Percentiles rank a stretch among this genome's conserved stretches.
Conservation (phyloP, 1,140 invertebrate species). For the Drosophila lini region DNA sequence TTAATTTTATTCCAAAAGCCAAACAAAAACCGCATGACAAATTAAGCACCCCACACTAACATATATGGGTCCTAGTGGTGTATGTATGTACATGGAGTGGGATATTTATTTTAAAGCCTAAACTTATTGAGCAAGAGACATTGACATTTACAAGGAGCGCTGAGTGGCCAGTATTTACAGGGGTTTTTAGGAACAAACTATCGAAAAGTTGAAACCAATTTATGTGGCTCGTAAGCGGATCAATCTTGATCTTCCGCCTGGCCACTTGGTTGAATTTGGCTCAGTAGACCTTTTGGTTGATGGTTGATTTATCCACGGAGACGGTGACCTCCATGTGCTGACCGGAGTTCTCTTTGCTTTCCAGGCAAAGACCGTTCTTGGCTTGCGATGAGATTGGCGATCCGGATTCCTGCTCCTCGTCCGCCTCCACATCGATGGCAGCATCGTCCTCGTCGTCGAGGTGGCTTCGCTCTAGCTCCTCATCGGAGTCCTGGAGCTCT, state of each 20-base stretch:
- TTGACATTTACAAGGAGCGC: conserved; percentile 48
- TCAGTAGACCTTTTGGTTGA: conserved; percentile 61
- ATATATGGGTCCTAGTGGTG: conserved; percentile 3
- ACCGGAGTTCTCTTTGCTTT: conserved; percentile 47
- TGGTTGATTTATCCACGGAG: conserved; percentile 43
- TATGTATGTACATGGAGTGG: conserved; percentile 50
- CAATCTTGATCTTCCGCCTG: not conserved
- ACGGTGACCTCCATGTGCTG: conserved; percentile 16
- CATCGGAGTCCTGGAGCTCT: conserved; percentile 56
- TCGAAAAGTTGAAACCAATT: conserved; percentile 77
- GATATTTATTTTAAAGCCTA: conserved; percentile 45
- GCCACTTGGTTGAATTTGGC: conserved; percentile 28
- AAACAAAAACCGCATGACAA: conserved; percentile 33
- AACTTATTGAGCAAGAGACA: conserved; percentile 70
- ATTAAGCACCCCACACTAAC: conserved; percentile 23
- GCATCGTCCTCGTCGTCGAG: conserved; percentile 60
- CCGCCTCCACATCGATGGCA: conserved; percentile 75
- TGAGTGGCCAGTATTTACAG: conserved; percentile 51
- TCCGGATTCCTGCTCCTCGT: conserved; percentile 56
- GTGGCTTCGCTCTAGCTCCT: conserved; percentile 43
- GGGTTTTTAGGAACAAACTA: conserved; percentile 73
- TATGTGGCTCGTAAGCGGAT: conserved; percentile 48
- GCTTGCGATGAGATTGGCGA: conserved; percentile 10
- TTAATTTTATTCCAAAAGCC: conserved; percentile 48
- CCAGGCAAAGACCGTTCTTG: conserved; percentile 51